Base-by-base conservation (phyloP, 2,797 vertebrate genomes). In the Petrocephalus schoutedeni region DNA sequence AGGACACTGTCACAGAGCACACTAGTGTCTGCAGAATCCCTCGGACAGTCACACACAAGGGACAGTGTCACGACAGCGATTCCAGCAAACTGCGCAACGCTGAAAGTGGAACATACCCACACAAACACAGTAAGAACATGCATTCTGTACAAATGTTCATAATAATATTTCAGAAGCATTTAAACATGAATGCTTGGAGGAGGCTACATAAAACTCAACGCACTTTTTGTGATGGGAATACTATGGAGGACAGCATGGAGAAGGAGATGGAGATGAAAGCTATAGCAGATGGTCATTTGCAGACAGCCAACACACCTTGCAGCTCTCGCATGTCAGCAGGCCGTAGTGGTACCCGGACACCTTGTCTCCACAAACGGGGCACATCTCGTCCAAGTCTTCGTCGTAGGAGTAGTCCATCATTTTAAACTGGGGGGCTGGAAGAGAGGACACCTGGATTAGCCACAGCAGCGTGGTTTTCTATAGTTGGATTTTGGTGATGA, bases 401-500 rank as follows among this genome's bases (percentile, higher is more conserved):
- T 99, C 98, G 1, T 99, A 99, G 80, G 98, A 97, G 93, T 99
- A 99, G 96, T 98, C 98, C 97, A 99, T 99, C 98, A 99, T 99
- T 96, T 99, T 99, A 96, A 98, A 97, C 93, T 98, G 98, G 93
- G 96, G 97, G 88, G 97, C 98, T 99, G 94, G 67, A 80, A 80
- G 49, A 9, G 1, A 7, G 41, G 7, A 80, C 8, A 8, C 7
- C 16, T 3, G 16, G 19, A 6, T 49, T 19, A 49, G 41, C 41
- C 41, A 21, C 59, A 23, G 19, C 74, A 45, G 16, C 74, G 49
- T 9, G 9, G 19, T 49, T 49, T 21, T 49, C 3, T 77, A n/a
- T 45, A 49, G 71, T 16, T 80, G 14, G 12, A 71, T 19, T 36
- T 16, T 36, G 67, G 28, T 7, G 4, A 71, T 41, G 14, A 71